Evolutionary conservation across 1,140 invertebrate species (phyloP), one percentile per base, ranked within the genome.

Genomic region (Plodia interpunctella): DNA sequence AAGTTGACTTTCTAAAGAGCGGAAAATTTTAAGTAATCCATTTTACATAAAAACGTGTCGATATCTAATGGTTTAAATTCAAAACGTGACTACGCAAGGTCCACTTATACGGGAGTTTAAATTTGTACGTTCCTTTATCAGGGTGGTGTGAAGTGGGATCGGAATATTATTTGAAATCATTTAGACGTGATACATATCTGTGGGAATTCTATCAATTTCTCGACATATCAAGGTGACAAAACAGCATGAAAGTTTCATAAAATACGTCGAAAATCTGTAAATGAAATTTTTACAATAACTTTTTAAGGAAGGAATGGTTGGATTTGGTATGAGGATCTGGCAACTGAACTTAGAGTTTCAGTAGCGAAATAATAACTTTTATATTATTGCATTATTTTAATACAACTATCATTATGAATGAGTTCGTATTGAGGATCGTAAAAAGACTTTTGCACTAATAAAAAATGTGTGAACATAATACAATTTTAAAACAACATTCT

Each of bases 181-280:
- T 44, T 17, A 44, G 50, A 32, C 52, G 49, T 61, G 21, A 57
- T n/a, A 60, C 55, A 19, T 32, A 62, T 66, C n/a, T 44, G 15
- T 9, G 4, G 4, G n/a, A 44, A 44, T 44, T 44, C 0, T 3
- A 44, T n/a, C 1, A 6, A n/a, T 10, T 3, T 10, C 9, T 44
- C 2, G 38, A n/a, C 15, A 15, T 15, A 15, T 15, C 2, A 44
- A 44, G 38, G 30, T 10, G 30, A 5, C 10, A 32, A 32, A 32
- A 32, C 30, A n/a, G n/a, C 21, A 25, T 25, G 6, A 25, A 25
- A 25, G 21, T 25, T 25, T 25, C 21, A 6, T 25, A 25, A 25
- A 25, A n/a, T n/a, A n/a, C n/a, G n/a, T n/a, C n/a, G n/a, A n/a
- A n/a, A n/a, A n/a, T n/a, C n/a, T n/a, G n/a, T n/a, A n/a, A n/a